Base-by-base conservation (phyloP, 2,888 invertebrate genomes). In the Morpho deidamia region DNA sequence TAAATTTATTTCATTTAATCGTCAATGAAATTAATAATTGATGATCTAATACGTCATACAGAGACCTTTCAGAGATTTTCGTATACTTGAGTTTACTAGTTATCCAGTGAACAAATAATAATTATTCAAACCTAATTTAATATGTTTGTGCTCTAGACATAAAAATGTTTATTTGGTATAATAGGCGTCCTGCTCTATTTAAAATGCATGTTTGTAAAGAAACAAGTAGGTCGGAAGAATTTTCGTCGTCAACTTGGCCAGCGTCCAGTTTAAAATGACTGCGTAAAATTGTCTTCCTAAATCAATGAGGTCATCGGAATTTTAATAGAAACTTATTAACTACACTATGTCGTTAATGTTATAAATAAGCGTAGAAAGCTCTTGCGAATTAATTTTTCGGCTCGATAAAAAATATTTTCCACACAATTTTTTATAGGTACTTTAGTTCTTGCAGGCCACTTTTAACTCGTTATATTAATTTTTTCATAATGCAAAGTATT, bases 181-280 rank as follows among this genome's bases (percentile, higher is more conserved):
- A 51, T 50, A 40, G 56, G 53, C 55, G 14, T 47, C 35, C 9
- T 46, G 50, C 11, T 53, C 56, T 59, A 61, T 61, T 61, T 62
- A 55, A 57, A 61, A 58, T 57, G 47, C 49, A 51, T 55, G 62
- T 75, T 92, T 91, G 62, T 91, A 53, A 58, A 56, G 52, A 61
- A 59, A 55, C 51, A 64, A 63, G 60, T 64, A 61, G 64, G 62
- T 62, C 66, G 62, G 68, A 68, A 70, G 68, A 70, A 74, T 67
- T 60, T 61, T 62, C 70, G 74, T 73, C 74, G 66, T 67, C 66
- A 65, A 69, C 42, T 59, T 76, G 74, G 75, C 71, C 48, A 35
- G 35, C 46, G 47, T 64, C 74, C 74, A 75, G 61, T 53, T 55
- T 48, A 41, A 56, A 55, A 55, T 62, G 55, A 62, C 53, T 57